Evolutionary conservation across 2,797 vertebrate species (phyloP), one percentile per base, ranked within the genome.

Genomic region (Okamejei kenojei): DNA sequence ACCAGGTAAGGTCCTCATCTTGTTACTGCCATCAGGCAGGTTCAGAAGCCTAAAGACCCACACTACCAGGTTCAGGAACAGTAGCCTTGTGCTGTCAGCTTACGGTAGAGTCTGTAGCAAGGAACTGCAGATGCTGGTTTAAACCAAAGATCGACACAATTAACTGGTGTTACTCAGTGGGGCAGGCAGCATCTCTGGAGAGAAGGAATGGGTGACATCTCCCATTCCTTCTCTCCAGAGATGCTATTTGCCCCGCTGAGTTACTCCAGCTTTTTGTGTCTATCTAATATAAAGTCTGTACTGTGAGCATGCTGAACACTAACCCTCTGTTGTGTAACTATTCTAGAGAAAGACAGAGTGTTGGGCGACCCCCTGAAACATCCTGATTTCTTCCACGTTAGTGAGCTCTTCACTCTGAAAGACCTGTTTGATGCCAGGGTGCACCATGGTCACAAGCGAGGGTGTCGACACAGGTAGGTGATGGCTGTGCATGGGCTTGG

Each of bases 381-480:
- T 21, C 95, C 97, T 0, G 99, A 99, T 94, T 99, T 96, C 93
- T 99, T 99, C 95, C 97, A 94, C 0, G 90, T 99, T 94, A 97
- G 97, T 19, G 98, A 99, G 94, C 96, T 99, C 0, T 97, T 98
- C 94, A 96, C 97, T 0, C 0, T 99, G 3, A 97, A 97, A 93
- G 97, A 98, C 11, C 96, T 99, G 26, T 99, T 99, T 21, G 94
- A 99, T 0, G 98, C 99, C 91, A 96, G 98, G 0, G 98, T 99
- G 32, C 99, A 99, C 94, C 96, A 99, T 54, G 99, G 98, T 1
- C 99, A 99, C 94, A 99, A 99, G 93, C 98, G 96, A 3, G 97
- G 97, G 1, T 98, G 98, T 94, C 97, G 99, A 11, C 98, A 99
- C 95, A 97, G 98, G 99, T 99, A 79, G 13, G 91, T 76, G 65